These are phyloP conservation scores for Cossypha dichroa DNA, from an alignment of 2,797 vertebrate species.

Conservation along the genomic window DNA sequence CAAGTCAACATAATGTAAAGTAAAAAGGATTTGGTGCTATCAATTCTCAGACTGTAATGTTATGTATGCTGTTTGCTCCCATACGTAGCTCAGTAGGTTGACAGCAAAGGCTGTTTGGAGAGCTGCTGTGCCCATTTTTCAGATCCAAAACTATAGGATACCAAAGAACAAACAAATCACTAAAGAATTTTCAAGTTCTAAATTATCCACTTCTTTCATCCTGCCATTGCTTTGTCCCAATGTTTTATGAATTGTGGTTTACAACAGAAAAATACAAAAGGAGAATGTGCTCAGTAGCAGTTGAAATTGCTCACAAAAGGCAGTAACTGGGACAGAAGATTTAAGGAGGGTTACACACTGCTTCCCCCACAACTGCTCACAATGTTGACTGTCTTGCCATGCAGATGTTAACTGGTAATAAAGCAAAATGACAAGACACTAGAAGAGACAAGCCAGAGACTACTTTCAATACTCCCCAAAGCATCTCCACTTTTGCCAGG, in stretches of 20 bases:
- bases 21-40: not conserved
- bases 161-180: not conserved
- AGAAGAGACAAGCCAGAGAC: not conserved
- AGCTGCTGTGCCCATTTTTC: not conserved
- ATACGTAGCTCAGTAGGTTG: not conserved
- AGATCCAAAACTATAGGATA: not conserved
- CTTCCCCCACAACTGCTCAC: not conserved
- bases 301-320: not conserved
- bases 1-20: not conserved
- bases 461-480: not conserved
- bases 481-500: slow-evolving; percentile 2
- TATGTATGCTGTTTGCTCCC: not conserved
- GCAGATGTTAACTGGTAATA: not conserved
- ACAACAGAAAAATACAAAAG: not conserved
- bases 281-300: not conserved
- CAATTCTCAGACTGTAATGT: not conserved
- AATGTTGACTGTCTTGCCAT: not conserved
- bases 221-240: not conserved
- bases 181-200: not conserved
- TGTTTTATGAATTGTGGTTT: not conserved
- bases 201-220: not conserved
- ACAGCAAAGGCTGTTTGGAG: not conserved
- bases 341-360: not conserved
- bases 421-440: not conserved
- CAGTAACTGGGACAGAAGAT: not conserved